Conservation (phyloP, 2,797 vertebrate genomes). For the Rhincodon typus region DNA sequence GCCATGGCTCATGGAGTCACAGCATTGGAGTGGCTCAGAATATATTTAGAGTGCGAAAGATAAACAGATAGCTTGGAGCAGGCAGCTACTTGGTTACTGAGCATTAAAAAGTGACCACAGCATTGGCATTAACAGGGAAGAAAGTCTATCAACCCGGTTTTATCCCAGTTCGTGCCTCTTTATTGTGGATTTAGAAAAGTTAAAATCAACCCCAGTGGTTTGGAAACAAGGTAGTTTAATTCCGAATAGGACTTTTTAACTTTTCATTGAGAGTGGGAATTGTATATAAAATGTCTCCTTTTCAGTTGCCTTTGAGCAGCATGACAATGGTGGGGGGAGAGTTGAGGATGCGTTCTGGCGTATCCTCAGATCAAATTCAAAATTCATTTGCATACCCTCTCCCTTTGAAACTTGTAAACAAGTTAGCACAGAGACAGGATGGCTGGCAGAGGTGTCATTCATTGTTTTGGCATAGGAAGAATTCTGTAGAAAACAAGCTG, state of each 20-base stretch:
- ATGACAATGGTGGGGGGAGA: background rate
- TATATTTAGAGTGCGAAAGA: background rate
- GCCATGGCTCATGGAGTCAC: background rate
- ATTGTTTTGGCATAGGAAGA: constrained; percentile 17
- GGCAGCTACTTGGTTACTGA: background rate
- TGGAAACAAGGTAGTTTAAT: background rate
- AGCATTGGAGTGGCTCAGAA: background rate
- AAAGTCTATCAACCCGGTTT: background rate
- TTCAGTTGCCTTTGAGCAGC: background rate
- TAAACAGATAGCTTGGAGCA: background rate
- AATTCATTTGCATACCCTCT: background rate
- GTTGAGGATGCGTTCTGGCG: background rate
- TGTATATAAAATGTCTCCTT: background rate
- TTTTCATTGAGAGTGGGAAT: background rate
- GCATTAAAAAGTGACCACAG: background rate
- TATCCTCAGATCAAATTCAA: background rate
- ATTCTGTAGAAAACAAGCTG: background rate
- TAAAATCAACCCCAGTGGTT: background rate
- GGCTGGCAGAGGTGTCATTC: background rate
- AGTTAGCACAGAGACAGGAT: background rate
- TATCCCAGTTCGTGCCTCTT: background rate
- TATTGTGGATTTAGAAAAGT: background rate
- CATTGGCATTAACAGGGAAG: background rate
- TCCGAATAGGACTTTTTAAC: background rate
- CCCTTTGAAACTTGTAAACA: constrained; percentile 9